Evolutionary conservation across 2,113 vertebrate species (phyloP).

Genomic region (Alethe diademata): DNA sequence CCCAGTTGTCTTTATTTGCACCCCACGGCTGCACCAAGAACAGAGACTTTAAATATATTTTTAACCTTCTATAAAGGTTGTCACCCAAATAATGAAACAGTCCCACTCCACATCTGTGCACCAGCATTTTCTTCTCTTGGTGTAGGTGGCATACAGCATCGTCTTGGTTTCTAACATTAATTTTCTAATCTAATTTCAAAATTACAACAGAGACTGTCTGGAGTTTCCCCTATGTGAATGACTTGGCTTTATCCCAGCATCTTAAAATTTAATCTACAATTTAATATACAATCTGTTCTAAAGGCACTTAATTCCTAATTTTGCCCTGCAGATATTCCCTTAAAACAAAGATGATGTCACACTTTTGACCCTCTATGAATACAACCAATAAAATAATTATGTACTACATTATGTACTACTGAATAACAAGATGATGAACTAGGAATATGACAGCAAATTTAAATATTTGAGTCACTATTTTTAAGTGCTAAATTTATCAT

Average conservation of each 20-base stretch:
- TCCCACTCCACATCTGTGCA: neutral
- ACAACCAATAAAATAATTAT: neutral
- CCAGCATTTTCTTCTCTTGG: neutral
- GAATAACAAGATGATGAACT: neutral
- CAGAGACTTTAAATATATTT: neutral
- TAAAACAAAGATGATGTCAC: neutral
- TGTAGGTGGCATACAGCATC: neutral
- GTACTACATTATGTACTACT: neutral
- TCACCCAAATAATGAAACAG: neutral
- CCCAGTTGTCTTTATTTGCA: neutral
- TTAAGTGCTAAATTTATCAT: neutral
- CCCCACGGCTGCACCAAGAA: neutral
- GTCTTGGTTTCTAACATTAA: neutral
- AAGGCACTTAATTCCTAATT: neutral
- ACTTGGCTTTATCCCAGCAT: neutral
- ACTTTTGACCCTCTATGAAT: neutral
- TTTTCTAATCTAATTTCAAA: neutral
- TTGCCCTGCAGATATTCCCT: neutral
- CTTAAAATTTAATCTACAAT: neutral
- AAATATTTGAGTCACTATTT: neutral
- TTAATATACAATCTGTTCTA: neutral
- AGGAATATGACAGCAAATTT: neutral
- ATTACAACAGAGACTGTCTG: fast-evolving
- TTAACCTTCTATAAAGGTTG: neutral
- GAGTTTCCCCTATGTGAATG: neutral